Evolutionary conservation across 2,797 vertebrate genomes (phyloP).

Genomic region (Gymnopithys bicolor): DNA sequence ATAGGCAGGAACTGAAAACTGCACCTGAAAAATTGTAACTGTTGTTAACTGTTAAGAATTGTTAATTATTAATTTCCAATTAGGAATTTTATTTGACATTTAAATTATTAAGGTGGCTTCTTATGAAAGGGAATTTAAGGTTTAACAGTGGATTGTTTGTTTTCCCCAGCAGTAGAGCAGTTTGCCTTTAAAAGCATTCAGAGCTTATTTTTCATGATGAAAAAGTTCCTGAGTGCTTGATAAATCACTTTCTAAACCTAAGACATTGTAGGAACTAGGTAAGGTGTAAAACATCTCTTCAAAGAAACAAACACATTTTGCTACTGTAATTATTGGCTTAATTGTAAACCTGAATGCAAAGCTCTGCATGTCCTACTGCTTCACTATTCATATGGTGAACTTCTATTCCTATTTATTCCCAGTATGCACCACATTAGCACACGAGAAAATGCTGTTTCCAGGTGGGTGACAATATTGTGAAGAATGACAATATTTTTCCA

Average conservation of each 20-base stretch:
- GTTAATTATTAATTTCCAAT: constrained; percentile 51
- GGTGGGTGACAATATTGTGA: background rate
- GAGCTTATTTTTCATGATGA: background rate
- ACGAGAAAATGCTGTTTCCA: background rate
- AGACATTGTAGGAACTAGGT: background rate
- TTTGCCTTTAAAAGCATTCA: constrained; percentile 35
- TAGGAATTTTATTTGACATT: background rate
- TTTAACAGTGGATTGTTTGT: constrained; percentile 49
- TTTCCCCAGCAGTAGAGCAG: constrained; percentile 36
- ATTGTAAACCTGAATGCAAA: background rate
- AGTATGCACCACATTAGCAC: background rate
- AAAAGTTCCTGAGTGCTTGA: background rate
- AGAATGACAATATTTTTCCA: background rate
- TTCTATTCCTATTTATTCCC: background rate
- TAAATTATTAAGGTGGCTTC: background rate
- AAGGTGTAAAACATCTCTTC: background rate
- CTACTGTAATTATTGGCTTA: background rate
- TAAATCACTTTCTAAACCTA: background rate
- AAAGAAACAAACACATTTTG: background rate
- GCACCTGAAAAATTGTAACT: background rate
- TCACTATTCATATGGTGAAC: background rate
- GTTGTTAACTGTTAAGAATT: background rate
- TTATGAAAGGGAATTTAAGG: constrained; percentile 40
- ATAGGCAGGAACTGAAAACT: constrained; percentile 1
- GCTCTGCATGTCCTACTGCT: background rate